These are phyloP conservation scores for Pogonomyrmex barbatus DNA, from an alignment of 1,140 invertebrate genomes.

Conservation along the genomic window DNA sequence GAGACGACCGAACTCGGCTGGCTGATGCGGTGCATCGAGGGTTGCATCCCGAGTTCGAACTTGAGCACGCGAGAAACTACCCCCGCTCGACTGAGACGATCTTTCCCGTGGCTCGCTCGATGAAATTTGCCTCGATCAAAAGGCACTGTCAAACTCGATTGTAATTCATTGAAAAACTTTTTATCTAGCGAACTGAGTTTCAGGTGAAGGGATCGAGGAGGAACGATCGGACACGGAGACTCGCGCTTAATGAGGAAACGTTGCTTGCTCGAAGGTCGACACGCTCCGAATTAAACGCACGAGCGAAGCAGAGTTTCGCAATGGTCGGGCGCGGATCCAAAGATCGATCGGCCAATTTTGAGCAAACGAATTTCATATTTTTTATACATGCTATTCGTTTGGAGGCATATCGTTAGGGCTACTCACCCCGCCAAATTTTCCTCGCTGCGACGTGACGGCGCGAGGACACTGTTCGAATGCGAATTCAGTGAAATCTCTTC, in stretches of 20 bases:
- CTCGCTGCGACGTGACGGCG: background rate
- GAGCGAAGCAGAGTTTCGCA: background rate
- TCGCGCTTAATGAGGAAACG: background rate
- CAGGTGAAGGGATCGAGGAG: background rate
- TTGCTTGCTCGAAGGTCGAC: background rate
- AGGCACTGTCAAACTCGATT: background rate
- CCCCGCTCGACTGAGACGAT: background rate
- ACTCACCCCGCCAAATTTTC: background rate
- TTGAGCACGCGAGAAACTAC: background rate
- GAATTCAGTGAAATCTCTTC: slow-evolving; percentile 19
- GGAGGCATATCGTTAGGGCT: background rate
- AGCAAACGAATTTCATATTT: background rate
- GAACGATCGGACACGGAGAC: background rate
- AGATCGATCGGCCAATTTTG: background rate
- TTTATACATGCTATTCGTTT: background rate
- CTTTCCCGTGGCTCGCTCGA: background rate
- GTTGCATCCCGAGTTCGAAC: background rate
- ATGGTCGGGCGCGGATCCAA: background rate
- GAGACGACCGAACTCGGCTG: background rate
- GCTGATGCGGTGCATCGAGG: background rate
- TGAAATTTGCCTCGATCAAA: background rate
- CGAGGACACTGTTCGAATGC: background rate
- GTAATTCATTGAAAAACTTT: background rate
- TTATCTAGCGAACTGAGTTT: background rate
- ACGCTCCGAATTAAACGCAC: background rate